Evolutionary conservation across 2,797 vertebrate species (phyloP).

Genomic region (Malurus splendens): DNA sequence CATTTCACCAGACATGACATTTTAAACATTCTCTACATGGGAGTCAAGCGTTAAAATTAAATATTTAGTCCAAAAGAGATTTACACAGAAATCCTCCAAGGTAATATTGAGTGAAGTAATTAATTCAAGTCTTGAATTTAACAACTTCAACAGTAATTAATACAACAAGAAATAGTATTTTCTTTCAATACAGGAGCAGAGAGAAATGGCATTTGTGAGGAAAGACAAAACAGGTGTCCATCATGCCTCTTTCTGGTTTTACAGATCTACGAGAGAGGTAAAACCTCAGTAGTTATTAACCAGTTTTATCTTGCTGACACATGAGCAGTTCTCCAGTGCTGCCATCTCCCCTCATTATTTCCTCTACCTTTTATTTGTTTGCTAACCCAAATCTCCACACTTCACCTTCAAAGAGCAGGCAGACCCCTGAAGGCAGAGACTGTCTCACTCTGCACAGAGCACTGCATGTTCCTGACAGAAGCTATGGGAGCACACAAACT

Average conservation of each 20-base stretch:
- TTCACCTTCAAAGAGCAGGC: background rate
- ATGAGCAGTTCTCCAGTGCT: background rate
- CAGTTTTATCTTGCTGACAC: background rate
- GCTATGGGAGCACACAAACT: background rate
- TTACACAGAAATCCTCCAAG: background rate
- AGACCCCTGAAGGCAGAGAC: background rate
- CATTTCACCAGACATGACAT: background rate
- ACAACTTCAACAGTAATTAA: background rate
- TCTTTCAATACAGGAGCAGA: background rate
- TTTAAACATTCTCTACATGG: background rate
- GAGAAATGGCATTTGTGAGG: background rate
- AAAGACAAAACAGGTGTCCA: background rate
- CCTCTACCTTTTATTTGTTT: background rate
- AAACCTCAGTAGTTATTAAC: background rate
- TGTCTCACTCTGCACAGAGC: background rate
- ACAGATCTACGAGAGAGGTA: background rate
- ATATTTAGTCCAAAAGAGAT: background rate
- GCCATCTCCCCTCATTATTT: background rate
- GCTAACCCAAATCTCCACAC: background rate
- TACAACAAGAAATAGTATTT: background rate
- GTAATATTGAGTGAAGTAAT: background rate
- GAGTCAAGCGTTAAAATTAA: background rate
- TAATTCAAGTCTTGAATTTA: background rate
- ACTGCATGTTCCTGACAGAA: background rate
- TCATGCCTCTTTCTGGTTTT: background rate